phyloP scores from a whole-genome alignment of 2,888 invertebrate species.

The Exephanes ischioxanthus region DNA sequence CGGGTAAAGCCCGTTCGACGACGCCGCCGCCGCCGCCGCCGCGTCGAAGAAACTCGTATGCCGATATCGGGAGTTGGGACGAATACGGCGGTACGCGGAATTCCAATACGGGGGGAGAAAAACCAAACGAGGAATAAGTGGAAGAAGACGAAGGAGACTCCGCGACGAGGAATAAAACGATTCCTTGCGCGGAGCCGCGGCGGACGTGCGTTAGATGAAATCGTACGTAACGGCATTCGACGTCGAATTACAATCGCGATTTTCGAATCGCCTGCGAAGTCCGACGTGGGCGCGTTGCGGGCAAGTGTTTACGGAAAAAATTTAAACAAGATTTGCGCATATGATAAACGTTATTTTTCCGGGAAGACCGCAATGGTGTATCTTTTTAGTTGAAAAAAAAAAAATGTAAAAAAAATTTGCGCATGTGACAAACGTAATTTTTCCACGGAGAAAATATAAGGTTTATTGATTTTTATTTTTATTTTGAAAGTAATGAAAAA shows the following conservation, averaged over 20 bases:
- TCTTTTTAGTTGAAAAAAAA: too few species aligned
- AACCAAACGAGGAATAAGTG: conserved; percentile 28
- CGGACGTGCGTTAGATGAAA: conserved; percentile 45
- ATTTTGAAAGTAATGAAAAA: too few species aligned
- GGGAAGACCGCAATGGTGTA: too few species aligned
- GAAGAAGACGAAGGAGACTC: conserved; percentile 72
- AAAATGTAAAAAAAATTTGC: too few species aligned
- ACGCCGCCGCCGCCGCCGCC: conserved; percentile 29
- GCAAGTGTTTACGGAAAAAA: too few species aligned
- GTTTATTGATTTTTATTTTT: too few species aligned
- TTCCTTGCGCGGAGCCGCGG: conserved; percentile 24
- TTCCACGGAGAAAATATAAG: too few species aligned
- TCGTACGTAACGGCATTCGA: conserved; percentile 60
- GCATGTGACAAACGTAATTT: too few species aligned
- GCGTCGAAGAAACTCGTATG: conserved; percentile 42
- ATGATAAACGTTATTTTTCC: too few species aligned
- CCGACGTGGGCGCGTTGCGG: not conserved
- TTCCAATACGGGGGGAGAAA: conserved; percentile 47
- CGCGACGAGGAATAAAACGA: conserved; percentile 72
- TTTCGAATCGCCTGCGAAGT: not conserved
- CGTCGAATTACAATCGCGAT: conserved; percentile 35
- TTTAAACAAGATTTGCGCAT: too few species aligned
- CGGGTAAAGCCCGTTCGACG: conserved; percentile 61
- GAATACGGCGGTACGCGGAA: conserved; percentile 37
- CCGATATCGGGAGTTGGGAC: conserved; percentile 32